Percentiles rank a stretch among this genome's conserved stretches.
Conservation (phyloP, 2,113 vertebrate genomes). For the Hassar affinis region DNA sequence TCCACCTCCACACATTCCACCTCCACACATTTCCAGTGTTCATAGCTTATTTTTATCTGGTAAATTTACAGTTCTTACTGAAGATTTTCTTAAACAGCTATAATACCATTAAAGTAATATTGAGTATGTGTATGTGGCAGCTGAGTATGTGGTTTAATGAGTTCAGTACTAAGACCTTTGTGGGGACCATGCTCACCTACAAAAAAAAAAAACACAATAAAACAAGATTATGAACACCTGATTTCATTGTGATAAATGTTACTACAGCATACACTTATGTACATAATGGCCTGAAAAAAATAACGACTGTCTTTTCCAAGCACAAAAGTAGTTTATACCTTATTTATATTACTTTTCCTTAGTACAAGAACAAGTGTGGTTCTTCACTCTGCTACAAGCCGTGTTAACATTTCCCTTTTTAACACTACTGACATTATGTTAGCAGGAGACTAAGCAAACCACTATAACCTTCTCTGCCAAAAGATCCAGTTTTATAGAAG, state of each 20-base stretch:
- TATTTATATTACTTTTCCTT: constrained; percentile 9
- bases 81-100: background rate
- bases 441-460: background rate
- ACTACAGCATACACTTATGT: constrained; percentile 65
- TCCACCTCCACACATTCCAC: constrained; percentile 7
- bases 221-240: constrained; percentile 52
- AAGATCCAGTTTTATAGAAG: background rate
- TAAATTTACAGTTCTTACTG: background rate
- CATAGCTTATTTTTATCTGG: constrained; percentile 1
- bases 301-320: constrained; percentile 59
- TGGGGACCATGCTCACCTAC: background rate
- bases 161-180: background rate
- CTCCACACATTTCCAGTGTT: background rate
- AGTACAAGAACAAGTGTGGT: constrained; percentile 15
- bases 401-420: background rate
- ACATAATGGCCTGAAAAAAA: constrained; percentile 66
- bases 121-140: background rate
- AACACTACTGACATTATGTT: constrained; percentile 12
- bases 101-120: background rate
- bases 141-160: background rate
- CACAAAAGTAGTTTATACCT: constrained; percentile 29
- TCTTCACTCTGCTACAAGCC: constrained; percentile 16
- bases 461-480: background rate
- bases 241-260: constrained; percentile 65
- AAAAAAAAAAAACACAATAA: background rate